A percentile compares a stretch with the other conserved stretches of the same genome.
Evolutionary conservation across 2,888 invertebrate species (phyloP).

Genomic region (Spicauda simplicius): DNA sequence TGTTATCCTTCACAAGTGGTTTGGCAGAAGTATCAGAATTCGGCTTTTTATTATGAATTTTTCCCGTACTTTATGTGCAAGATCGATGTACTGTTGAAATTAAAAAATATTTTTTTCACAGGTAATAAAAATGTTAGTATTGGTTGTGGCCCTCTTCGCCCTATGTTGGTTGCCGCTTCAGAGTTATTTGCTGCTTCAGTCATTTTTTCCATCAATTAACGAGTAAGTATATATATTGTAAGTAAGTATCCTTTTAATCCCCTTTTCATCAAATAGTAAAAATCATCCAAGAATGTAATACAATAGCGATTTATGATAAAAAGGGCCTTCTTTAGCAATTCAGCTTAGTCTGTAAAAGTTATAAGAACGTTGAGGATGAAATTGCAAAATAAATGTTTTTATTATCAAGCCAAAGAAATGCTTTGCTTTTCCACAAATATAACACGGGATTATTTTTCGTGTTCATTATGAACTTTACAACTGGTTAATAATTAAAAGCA

Average conservation of each 20-base stretch:
- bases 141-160: slow-evolving; percentile 92
- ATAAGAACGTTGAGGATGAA: slow-evolving; percentile 11
- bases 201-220: slow-evolving; percentile 88
- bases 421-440: not conserved
- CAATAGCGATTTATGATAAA: not conserved
- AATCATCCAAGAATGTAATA: not conserved
- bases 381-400: not conserved
- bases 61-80: too few species aligned
- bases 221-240: slow-evolving; percentile 78
- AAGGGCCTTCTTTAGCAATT: not conserved
- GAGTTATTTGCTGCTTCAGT: slow-evolving; percentile 89
- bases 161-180: slow-evolving; percentile 94
- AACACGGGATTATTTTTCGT: not conserved
- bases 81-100: too few species aligned
- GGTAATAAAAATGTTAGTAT: slow-evolving; percentile 95
- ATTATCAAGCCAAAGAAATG: not conserved
- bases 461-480: too few species aligned
- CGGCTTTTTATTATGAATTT: too few species aligned
- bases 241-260: too few species aligned
- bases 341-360: slow-evolving; percentile 3
- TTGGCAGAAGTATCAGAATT: too few species aligned
- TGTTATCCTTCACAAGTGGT: too few species aligned
- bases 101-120: slow-evolving; percentile 58
- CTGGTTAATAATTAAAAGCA: too few species aligned
- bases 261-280: not conserved